Conservation (phyloP, 2,797 vertebrate species). For the Esox masquinongy region DNA sequence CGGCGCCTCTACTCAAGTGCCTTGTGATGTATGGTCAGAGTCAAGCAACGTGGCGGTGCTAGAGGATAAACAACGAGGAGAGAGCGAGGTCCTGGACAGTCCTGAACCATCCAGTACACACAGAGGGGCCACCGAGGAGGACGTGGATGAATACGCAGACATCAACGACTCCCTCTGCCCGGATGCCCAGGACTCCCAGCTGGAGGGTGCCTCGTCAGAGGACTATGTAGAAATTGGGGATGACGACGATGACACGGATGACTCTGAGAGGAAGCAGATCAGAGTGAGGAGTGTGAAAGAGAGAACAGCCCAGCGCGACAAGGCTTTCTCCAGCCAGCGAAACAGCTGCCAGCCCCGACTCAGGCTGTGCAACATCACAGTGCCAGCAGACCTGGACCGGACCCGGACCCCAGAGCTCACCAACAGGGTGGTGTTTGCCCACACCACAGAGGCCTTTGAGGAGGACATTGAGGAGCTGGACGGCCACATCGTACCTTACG, state of each 20-base stretch:
- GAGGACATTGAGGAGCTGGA: conserved; percentile 83
- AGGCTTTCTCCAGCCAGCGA: conserved; percentile 61
- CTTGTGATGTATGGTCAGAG: conserved; percentile 73
- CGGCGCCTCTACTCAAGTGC: conserved; percentile 65
- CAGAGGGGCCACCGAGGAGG: conserved; percentile 59
- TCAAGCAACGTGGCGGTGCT: conserved; percentile 71
- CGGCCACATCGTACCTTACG: conserved; percentile 82
- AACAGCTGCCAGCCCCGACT: conserved; percentile 79
- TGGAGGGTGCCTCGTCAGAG: conserved; percentile 75
- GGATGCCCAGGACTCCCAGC: conserved; percentile 55
- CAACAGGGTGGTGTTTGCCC: conserved; percentile 79
- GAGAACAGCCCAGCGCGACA: conserved; percentile 68
- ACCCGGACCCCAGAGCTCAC: conserved; percentile 77
- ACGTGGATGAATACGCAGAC: conserved; percentile 75
- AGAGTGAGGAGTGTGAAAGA: conserved; percentile 69
- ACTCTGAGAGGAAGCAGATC: conserved; percentile 68
- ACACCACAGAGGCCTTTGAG: conserved; percentile 81
- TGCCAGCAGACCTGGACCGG: conserved; percentile 73
- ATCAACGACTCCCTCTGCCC: conserved; percentile 67
- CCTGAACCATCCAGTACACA: conserved; percentile 39
- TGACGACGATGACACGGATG: conserved; percentile 71
- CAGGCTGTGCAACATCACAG: conserved; percentile 79
- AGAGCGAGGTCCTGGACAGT: conserved; percentile 31
- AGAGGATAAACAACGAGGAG: conserved; percentile 58
- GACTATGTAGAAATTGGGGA: conserved; percentile 82